Evolutionary conservation across 2,888 invertebrate genomes (phyloP).

Genomic region (Amphiduros pacificus): DNA sequence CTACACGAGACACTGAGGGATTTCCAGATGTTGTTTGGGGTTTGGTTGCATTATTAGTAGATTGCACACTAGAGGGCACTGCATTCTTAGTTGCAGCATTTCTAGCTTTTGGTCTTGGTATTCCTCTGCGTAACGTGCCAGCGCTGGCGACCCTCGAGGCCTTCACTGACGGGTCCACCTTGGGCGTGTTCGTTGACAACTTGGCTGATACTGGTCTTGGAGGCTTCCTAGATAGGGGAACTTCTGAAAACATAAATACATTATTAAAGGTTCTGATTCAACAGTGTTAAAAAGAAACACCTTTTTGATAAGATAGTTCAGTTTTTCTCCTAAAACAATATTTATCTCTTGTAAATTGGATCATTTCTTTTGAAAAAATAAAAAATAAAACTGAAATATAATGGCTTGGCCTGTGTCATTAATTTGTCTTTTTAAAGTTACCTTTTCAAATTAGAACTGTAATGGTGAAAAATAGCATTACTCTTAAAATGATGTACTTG

Average conservation of each 20-base stretch:
- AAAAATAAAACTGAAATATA: no score
- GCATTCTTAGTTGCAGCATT: neutral
- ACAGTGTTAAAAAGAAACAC: no score
- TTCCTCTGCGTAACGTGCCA: constrained; percentile 10
- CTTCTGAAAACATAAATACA: neutral
- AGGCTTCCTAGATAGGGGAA: neutral
- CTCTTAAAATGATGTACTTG: no score
- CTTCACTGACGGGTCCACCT: neutral
- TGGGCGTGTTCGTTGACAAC: neutral
- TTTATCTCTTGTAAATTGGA: no score
- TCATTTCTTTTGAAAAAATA: no score
- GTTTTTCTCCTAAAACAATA: no score
- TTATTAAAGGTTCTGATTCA: no score
- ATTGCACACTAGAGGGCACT: neutral
- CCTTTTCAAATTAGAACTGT: no score
- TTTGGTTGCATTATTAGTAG: neutral
- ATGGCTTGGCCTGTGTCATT: no score
- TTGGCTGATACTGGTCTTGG: constrained; percentile 13
- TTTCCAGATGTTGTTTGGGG: neutral
- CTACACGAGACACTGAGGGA: neutral
- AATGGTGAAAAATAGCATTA: no score
- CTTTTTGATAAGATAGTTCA: no score
- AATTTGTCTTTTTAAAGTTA: no score
- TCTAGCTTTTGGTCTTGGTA: constrained; percentile 19
- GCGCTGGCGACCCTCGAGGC: constrained; percentile 17